Conservation (phyloP, 2,113 vertebrate species). For the Urocolius indicus region DNA sequence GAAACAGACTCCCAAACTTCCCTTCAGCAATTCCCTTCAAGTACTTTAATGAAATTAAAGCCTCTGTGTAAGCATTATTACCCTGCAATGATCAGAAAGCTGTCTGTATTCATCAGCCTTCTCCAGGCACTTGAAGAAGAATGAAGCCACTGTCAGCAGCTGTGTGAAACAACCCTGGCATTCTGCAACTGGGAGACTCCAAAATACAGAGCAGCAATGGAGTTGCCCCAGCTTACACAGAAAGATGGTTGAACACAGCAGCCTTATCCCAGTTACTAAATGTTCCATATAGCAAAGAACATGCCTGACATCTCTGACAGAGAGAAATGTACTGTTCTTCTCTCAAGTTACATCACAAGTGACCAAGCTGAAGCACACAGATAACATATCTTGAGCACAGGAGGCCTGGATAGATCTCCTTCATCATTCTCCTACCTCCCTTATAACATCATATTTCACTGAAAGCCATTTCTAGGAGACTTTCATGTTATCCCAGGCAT, state of each 20-base stretch:
- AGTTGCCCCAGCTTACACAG: background rate
- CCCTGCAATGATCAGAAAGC: background rate
- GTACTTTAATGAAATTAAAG: constrained; percentile 17
- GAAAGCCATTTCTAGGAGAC: background rate
- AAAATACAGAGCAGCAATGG: background rate
- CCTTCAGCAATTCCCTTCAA: background rate
- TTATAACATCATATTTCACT: background rate
- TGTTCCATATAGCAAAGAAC: background rate
- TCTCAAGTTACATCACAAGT: background rate
- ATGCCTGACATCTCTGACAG: background rate
- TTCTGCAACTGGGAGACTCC: background rate
- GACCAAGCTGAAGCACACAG: background rate
- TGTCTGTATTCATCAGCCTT: background rate
- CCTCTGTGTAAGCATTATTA: background rate
- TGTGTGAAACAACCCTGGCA: background rate
- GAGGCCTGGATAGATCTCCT: background rate
- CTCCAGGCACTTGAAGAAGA: constrained; percentile 12
- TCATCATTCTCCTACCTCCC: background rate
- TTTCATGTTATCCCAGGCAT: background rate
- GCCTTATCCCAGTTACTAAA: background rate
- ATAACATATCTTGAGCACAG: background rate
- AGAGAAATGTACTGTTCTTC: background rate
- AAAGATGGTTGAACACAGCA: background rate
- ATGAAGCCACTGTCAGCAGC: constrained; percentile 22
- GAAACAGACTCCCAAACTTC: background rate